These are phyloP conservation scores for Squalus acanthias DNA, from an alignment of 2,797 vertebrate genomes.

Conservation along the genomic window DNA sequence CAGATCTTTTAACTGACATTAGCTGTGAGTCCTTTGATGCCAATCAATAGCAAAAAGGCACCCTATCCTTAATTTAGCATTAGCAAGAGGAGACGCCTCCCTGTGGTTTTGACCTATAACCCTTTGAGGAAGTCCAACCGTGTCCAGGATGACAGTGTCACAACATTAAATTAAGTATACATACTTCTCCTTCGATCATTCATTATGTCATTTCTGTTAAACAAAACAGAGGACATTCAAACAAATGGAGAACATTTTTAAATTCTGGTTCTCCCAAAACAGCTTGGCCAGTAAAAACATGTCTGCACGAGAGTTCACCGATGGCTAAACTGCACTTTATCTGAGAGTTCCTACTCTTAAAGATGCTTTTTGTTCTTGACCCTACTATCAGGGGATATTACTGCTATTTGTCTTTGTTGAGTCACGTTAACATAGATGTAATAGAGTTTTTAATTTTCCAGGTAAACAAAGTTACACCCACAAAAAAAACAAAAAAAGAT, in stretches of 20 bases:
- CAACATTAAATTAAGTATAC: not conserved
- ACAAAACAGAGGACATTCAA: not conserved
- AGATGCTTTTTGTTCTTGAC: not conserved
- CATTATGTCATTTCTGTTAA: not conserved
- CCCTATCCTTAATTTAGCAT: constrained; percentile 9
- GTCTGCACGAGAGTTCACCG: too few relatives aligned
- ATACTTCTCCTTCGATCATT: not conserved
- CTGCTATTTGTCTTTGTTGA: not conserved
- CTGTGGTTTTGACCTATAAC: constrained; percentile 26
- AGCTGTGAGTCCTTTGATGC: not conserved
- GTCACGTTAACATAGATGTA: not conserved
- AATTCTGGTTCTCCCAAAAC: not conserved
- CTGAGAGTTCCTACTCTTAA: not conserved
- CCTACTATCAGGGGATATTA: not conserved
- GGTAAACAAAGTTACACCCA: not conserved
- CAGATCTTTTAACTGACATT: constrained; percentile 10
- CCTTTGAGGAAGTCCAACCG: not conserved
- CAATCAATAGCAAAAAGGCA: constrained; percentile 16
- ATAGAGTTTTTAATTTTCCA: not conserved
- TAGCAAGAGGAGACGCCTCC: not conserved
- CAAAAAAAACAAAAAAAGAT: not conserved
- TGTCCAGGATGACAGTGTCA: not conserved
- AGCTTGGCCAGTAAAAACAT: not conserved
- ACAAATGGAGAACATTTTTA: not conserved
- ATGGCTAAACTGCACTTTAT: not conserved